These are phyloP conservation scores for Dryococelus australis DNA, from an alignment of 2,888 invertebrate species.

Conservation along the genomic window DNA sequence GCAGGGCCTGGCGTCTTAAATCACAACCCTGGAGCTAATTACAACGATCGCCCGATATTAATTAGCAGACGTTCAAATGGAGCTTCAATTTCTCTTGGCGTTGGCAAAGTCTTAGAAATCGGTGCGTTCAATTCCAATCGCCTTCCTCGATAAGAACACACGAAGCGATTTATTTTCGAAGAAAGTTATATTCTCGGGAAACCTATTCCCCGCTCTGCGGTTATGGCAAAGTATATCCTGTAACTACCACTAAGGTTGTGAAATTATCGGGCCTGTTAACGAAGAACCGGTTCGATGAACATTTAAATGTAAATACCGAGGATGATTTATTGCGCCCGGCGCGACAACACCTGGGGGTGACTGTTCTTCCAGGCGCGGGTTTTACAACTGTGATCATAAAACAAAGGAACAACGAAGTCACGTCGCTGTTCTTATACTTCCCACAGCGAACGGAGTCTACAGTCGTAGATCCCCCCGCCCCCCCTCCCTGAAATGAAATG, in stretches of 20 bases:
- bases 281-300: not conserved
- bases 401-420: too few species aligned
- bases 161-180: not conserved
- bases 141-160: too few species aligned
- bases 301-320: not conserved
- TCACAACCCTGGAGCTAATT: not conserved
- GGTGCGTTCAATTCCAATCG: too few species aligned
- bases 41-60: not conserved
- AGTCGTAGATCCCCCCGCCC: too few species aligned
- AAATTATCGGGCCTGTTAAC: not conserved
- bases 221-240: not conserved
- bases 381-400: too few species aligned
- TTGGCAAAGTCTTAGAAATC: too few species aligned
- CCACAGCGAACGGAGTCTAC: too few species aligned
- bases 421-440: too few species aligned
- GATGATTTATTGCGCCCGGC: not conserved
- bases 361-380: not conserved
- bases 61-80: not conserved
- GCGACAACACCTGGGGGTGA: not conserved
- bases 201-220: not conserved
- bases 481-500: too few species aligned
- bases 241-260: not conserved
- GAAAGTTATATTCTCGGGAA: not conserved
- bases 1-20: not conserved
- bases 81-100: not conserved